Evolutionary conservation across 2,888 invertebrate species (phyloP).

Genomic region (Cyaniris semiargus): DNA sequence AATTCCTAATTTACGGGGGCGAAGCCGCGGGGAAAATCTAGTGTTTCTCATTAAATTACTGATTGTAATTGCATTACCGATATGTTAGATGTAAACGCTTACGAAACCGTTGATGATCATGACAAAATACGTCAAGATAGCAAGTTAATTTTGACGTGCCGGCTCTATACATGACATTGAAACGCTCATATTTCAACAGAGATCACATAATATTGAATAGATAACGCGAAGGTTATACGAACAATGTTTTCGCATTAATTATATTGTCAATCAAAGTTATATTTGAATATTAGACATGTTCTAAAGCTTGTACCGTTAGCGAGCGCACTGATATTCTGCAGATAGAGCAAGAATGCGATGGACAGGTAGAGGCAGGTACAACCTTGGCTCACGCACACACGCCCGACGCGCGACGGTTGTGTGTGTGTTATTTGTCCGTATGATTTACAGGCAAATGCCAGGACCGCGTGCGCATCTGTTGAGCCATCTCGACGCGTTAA

Average conservation of each 20-base stretch:
- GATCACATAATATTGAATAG: slow-evolving; percentile 33
- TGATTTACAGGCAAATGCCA: slow-evolving; percentile 76
- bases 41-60: background rate
- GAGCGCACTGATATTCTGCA: slow-evolving; percentile 62
- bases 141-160: slow-evolving; percentile 12
- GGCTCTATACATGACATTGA: slow-evolving; percentile 24
- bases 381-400: slow-evolving; percentile 46
- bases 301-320: slow-evolving; percentile 59
- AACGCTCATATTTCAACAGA: slow-evolving; percentile 23
- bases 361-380: slow-evolving; percentile 66
- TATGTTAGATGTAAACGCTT: no score
- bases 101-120: background rate
- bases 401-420: slow-evolving; percentile 44
- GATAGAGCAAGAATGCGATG: slow-evolving; percentile 72
- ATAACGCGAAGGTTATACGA: slow-evolving; percentile 51
- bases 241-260: slow-evolving; percentile 61
- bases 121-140: slow-evolving; percentile 14
- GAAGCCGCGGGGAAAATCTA: no score
- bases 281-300: slow-evolving; percentile 33
- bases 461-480: slow-evolving; percentile 70
- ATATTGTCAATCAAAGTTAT: slow-evolving; percentile 56
- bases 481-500: slow-evolving; percentile 64
- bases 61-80: no score
- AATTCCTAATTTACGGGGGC: no score
- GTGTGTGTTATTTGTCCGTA: slow-evolving; percentile 68